Evolutionary conservation across 2,797 vertebrate genomes (phyloP), one percentile per base, ranked within the genome.

Genomic region (Alfaro cultratus): DNA sequence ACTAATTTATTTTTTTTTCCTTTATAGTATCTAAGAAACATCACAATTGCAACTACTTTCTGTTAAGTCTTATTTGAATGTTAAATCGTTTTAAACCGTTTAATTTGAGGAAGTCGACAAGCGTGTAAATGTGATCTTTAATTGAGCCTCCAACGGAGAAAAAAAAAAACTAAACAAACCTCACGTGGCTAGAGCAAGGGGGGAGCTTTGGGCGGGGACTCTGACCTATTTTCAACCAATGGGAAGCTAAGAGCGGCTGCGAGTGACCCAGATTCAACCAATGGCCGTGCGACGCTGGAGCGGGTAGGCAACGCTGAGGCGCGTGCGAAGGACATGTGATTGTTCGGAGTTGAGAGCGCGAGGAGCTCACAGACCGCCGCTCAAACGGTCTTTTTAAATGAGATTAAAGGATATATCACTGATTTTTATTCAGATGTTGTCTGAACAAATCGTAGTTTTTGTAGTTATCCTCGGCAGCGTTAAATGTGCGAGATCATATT

Each of bases 161-260:
- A 72, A 74, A 47, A 49, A 15, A 74, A 77, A 49, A 11, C 13
- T 39, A 82, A 78, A 73, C 82, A 74, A 39, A 10, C 16, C 31
- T 36, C n/a, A 96, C 96, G 95, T 88, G 96, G 96, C 94, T 77
- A 26, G 91, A 4, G 94, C 94, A 95, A 93, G 83, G 93, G 92
- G 92, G 80, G 41, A 8, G 81, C 92, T 80, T 76, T 94, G 95
- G 97, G 97, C 93, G 97, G 96, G 94, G 95, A 94, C 80, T 95
- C 83, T 97, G 97, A 97, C 97, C 97, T 97, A 97, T 85, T 96
- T 97, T 95, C 90, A 81, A 18, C 97, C 97, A 98, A 98, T 98
- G 7, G 85, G 72, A 85, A 53, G 21, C n/a, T 16, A 82, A 8
- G 71, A 86, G 79, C 80, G 88, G 92, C 85, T 91, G 95, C 94